phyloP scores from a whole-genome alignment of 2,113 vertebrate genomes.

The Prunella himalayana region DNA sequence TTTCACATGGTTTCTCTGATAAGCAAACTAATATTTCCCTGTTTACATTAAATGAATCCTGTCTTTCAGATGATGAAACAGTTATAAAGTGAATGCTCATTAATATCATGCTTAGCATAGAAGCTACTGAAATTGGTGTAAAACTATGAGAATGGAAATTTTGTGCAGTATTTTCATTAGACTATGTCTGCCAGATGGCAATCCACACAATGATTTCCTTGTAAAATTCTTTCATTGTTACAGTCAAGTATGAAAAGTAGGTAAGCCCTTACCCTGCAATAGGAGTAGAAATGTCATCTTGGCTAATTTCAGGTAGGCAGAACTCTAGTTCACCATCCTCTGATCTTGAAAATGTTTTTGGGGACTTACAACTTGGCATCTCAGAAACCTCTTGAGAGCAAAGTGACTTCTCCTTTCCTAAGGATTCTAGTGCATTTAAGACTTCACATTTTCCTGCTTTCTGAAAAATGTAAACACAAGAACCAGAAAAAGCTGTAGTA shows the following conservation, averaged over 20 bases:
- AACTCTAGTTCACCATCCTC: not conserved
- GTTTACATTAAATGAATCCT: not conserved
- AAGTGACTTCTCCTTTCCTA: not conserved
- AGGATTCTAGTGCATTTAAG: not conserved
- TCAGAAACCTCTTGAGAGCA: not conserved
- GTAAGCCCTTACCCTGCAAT: constrained; percentile 33
- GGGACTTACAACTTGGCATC: not conserved
- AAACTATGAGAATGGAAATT: not conserved
- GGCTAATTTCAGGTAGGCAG: not conserved
- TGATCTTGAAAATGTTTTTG: not conserved
- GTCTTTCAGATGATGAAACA: not conserved
- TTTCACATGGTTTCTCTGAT: not conserved
- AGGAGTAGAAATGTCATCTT: not conserved
- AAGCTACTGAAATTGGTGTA: not conserved
- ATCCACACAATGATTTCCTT: not conserved
- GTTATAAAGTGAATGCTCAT: not conserved
- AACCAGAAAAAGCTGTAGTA: not conserved
- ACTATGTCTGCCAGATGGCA: not conserved
- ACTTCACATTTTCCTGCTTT: not conserved
- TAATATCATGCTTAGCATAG: not conserved
- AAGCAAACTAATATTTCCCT: not conserved
- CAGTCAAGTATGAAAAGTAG: not conserved
- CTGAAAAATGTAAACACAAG: constrained; percentile 31
- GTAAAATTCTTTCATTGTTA: not conserved
- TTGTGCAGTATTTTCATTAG: not conserved